Percentiles rank a stretch among this genome's conserved stretches.
These are phyloP conservation scores for Neolamprologus sp. DNA, from an alignment of 2,113 vertebrate genomes.

Conservation along the genomic window DNA sequence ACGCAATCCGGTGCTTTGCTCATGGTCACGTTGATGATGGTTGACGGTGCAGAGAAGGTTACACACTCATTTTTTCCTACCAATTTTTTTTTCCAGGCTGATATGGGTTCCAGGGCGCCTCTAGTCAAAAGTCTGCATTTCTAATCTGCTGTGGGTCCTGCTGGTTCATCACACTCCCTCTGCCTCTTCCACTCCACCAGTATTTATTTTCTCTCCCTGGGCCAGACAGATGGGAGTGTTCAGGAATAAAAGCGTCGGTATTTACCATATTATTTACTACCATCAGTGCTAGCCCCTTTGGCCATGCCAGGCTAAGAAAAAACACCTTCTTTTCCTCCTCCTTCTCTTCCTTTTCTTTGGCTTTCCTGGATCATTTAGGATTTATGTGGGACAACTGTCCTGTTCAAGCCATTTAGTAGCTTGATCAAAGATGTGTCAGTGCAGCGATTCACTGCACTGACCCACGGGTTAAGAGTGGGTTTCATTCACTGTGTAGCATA, in stretches of 20 bases:
- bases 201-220: constrained; percentile 47
- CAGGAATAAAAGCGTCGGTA: constrained; percentile 52
- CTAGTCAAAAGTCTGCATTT: constrained; percentile 16
- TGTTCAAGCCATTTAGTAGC: constrained; percentile 31
- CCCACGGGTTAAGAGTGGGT: constrained; percentile 42
- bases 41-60: not conserved
- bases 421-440: constrained; percentile 56
- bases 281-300: constrained; percentile 2
- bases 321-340: not conserved
- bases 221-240: constrained; percentile 51
- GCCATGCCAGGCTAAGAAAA: not conserved
- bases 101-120: not conserved
- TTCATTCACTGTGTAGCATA: constrained; percentile 1
- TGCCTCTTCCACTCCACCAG: not conserved
- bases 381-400: constrained; percentile 37
- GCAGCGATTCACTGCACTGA: constrained; percentile 30
- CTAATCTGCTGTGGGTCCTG: constrained; percentile 19
- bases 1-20: not conserved
- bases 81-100: not conserved
- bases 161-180: constrained; percentile 11
- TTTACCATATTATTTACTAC: constrained; percentile 62
- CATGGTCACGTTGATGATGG: not conserved
- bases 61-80: not conserved
- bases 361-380: constrained; percentile 15
- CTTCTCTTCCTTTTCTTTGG: not conserved